phyloP scores from a whole-genome alignment of 2,113 vertebrate species.

The Chiloscyllium plagiosum region DNA sequence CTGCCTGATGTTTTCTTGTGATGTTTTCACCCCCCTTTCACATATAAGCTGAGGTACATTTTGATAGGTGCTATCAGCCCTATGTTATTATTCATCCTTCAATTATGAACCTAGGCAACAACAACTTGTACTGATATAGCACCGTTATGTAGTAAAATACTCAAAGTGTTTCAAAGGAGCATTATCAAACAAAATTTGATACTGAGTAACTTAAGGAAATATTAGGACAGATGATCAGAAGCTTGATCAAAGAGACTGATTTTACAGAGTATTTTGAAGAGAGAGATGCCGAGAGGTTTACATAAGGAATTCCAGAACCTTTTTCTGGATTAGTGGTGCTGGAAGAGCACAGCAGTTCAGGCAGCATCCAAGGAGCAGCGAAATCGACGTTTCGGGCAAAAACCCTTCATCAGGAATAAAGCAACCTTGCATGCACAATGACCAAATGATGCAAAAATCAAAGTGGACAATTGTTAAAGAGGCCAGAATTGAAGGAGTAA shows the following conservation, averaged over 20 bases:
- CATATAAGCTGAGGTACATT: background rate
- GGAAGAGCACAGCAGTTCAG: too few species aligned
- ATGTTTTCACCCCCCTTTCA: background rate
- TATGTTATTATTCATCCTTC: too few species aligned
- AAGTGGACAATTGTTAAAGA: background rate
- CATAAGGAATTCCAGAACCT: background rate
- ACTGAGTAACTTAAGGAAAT: background rate
- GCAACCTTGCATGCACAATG: background rate
- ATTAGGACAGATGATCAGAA: background rate
- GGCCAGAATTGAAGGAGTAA: background rate
- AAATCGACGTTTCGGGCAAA: too few species aligned
- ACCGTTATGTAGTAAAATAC: background rate
- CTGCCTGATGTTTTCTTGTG: too few species aligned
- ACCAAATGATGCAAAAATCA: background rate
- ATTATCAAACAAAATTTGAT: background rate
- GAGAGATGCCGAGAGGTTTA: background rate
- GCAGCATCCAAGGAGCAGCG: too few species aligned
- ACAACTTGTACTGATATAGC: background rate
- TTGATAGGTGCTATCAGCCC: too few species aligned
- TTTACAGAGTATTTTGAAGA: background rate
- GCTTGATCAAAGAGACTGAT: background rate
- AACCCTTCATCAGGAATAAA: too few species aligned
- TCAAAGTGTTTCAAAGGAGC: too few species aligned
- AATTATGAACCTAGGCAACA: background rate
- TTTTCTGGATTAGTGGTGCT: too few species aligned